A percentile compares a stretch with the other conserved stretches of the same genome.
Evolutionary conservation across 2,888 invertebrate genomes (phyloP).

Genomic region (Patella depressa): DNA sequence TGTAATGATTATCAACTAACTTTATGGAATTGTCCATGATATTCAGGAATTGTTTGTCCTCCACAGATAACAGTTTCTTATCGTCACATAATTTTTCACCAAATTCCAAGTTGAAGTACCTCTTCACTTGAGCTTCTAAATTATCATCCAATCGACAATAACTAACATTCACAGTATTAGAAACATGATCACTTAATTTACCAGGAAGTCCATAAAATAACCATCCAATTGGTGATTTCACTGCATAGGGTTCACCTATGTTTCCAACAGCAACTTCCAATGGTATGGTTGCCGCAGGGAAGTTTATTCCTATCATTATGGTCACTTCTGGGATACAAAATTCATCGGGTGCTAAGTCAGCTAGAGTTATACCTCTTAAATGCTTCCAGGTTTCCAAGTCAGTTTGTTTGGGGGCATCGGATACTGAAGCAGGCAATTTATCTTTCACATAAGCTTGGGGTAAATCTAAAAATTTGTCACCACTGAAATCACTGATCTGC

Average conservation of each 20-base stretch:
- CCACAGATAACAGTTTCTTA: slow-evolving; percentile 14
- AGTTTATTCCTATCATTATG: slow-evolving; percentile 11
- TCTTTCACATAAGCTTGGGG: slow-evolving; percentile 3
- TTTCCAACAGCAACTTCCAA: slow-evolving; percentile 4
- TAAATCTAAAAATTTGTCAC: background rate
- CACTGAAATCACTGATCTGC: background rate
- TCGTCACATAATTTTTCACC: slow-evolving; percentile 76
- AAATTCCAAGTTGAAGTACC: slow-evolving; percentile 63
- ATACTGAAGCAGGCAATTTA: background rate
- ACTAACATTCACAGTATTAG: background rate
- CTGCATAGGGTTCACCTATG: slow-evolving; percentile 26
- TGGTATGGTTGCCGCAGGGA: slow-evolving; percentile 8
- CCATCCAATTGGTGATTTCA: slow-evolving; percentile 28
- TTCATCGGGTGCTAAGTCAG: background rate
- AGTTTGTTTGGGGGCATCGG: background rate
- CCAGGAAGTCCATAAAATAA: slow-evolving; percentile 26
- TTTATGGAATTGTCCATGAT: slow-evolving; percentile 17
- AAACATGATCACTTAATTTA: background rate
- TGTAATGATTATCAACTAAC: slow-evolving; percentile 22
- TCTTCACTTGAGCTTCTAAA: slow-evolving; percentile 86
- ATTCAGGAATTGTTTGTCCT: slow-evolving; percentile 25
- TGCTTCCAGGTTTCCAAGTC: slow-evolving; percentile 12
- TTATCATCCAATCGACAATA: slow-evolving; percentile 76
- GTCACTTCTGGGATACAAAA: background rate
- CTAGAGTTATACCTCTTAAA: slow-evolving; percentile 12